A percentile compares a stretch with the other conserved stretches of the same genome.
Conservation (phyloP, 2,888 invertebrate genomes). For the Mongoloraphidia duomilia region DNA sequence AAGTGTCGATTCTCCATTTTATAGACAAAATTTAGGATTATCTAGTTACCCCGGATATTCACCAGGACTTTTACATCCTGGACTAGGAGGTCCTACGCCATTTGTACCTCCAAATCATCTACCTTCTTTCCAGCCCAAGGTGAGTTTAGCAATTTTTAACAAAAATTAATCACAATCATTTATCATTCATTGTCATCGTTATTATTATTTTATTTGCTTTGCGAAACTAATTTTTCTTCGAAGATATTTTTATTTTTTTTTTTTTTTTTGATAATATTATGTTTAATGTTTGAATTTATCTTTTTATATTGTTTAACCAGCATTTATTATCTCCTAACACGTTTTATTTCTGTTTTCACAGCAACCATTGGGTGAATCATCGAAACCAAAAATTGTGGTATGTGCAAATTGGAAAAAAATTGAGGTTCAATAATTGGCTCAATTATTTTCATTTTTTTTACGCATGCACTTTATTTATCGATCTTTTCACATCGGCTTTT, state of each 20-base stretch:
- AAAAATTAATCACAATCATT: not conserved
- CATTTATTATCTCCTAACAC: conserved; percentile 7
- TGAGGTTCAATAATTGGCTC: conserved; percentile 5
- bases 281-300: not conserved
- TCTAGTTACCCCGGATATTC: conserved; percentile 65
- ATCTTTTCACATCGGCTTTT: too few species aligned
- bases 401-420: conserved; percentile 26
- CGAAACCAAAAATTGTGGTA: conserved; percentile 50
- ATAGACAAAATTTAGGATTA: conserved; percentile 60
- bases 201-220: conserved; percentile 1
- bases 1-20: conserved; percentile 61
- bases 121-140: conserved; percentile 81
- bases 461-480: too few species aligned
- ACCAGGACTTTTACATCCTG: conserved; percentile 64
- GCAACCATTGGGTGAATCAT: conserved; percentile 33
- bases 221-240: conserved; percentile 2
- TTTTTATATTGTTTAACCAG: not conserved
- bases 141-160: conserved; percentile 24
- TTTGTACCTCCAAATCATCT: conserved; percentile 81
- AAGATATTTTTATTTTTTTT: not conserved
- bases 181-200: conserved; percentile 1
- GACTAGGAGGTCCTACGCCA: conserved; percentile 62
- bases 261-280: not conserved
- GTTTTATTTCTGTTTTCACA: conserved; percentile 21
- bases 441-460: conserved; percentile 5